A percentile compares a stretch with the other conserved stretches of the same genome.
Conservation (phyloP, 92 coral and sea anemone genomes). For the Zoanthus gigantus region DNA sequence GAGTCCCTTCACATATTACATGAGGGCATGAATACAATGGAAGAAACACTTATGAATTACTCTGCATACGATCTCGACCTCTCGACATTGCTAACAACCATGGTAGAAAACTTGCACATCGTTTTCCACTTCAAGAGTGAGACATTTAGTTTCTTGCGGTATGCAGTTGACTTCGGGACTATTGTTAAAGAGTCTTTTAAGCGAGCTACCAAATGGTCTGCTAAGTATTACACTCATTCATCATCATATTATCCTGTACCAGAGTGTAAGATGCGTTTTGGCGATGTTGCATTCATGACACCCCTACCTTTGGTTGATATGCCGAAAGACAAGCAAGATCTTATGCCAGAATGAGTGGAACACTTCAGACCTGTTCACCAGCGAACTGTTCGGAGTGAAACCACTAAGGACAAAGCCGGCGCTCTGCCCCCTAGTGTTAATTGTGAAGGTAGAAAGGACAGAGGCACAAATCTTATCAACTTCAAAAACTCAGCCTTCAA, state of each 20-base stretch:
- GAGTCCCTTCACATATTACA: background rate
- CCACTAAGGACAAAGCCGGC: background rate
- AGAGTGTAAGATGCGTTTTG: constrained; percentile 45
- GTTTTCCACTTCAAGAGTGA: constrained; percentile 20
- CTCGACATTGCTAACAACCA: constrained; percentile 28
- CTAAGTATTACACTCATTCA: constrained; percentile 34
- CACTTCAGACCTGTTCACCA: constrained; percentile 33
- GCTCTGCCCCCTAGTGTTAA: too few species aligned
- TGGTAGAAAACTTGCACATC: constrained; percentile 15
- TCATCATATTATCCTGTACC: constrained; percentile 50
- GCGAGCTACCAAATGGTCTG: constrained; percentile 38
- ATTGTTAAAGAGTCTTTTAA: constrained; percentile 36
- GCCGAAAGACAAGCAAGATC: background rate
- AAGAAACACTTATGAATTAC: constrained; percentile 13
- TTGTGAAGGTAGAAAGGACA: too few species aligned
- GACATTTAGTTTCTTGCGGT: background rate
- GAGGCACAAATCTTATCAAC: too few species aligned
- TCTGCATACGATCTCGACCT: constrained; percentile 17
- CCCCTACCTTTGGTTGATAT: constrained; percentile 33
- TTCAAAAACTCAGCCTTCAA: too few species aligned
- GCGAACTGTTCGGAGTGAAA: constrained; percentile 35
- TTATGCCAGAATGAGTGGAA: constrained; percentile 26
- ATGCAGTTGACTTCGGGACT: background rate
- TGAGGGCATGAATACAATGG: constrained; percentile 27
- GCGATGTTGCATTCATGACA: constrained; percentile 36